phyloP scores from a whole-genome alignment of 2,888 invertebrate species.

The Agrochola lota region DNA sequence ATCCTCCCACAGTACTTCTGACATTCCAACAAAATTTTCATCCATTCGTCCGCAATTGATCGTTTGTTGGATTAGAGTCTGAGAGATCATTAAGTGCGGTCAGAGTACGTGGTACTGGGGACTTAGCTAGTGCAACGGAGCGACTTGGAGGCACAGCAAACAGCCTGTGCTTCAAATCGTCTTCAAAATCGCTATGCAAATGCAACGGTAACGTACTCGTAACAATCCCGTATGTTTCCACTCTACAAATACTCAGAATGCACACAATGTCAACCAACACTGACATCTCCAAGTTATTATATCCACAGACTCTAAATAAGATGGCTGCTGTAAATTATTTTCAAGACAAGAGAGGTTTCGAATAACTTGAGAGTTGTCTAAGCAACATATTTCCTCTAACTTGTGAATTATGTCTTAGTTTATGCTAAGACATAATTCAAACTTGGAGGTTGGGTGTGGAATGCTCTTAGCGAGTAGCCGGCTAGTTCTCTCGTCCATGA shows the following conservation, averaged over 20 bases:
- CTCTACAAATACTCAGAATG: slow-evolving; percentile 54
- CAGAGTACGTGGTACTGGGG: too few species aligned
- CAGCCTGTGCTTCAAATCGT: too few species aligned
- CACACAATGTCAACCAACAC: slow-evolving; percentile 49
- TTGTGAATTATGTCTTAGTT: slow-evolving; percentile 63
- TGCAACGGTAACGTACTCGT: background rate
- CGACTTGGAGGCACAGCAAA: too few species aligned
- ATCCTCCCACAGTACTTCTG: too few species aligned
- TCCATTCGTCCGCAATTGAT: too few species aligned
- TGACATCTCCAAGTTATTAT: slow-evolving; percentile 58
- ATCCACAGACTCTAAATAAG: slow-evolving; percentile 55
- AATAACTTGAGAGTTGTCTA: slow-evolving; percentile 58
- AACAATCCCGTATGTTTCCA: slow-evolving; percentile 40
- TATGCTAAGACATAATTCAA: slow-evolving; percentile 60
- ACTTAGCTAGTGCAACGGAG: too few species aligned
- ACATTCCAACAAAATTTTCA: too few species aligned
- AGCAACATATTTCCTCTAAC: slow-evolving; percentile 63
- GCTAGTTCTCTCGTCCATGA: slow-evolving; percentile 42
- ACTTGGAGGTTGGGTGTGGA: slow-evolving; percentile 48
- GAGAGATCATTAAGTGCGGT: too few species aligned
- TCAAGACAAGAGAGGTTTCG: slow-evolving; percentile 54
- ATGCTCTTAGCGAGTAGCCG: slow-evolving; percentile 48
- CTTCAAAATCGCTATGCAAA: background rate
- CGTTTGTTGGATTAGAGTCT: too few species aligned
- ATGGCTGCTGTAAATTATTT: slow-evolving; percentile 61